Percentiles rank a stretch among this genome's conserved stretches.
These are phyloP conservation scores for Nematolebias whitei DNA, from an alignment of 2,113 vertebrate species.

Conservation along the genomic window DNA sequence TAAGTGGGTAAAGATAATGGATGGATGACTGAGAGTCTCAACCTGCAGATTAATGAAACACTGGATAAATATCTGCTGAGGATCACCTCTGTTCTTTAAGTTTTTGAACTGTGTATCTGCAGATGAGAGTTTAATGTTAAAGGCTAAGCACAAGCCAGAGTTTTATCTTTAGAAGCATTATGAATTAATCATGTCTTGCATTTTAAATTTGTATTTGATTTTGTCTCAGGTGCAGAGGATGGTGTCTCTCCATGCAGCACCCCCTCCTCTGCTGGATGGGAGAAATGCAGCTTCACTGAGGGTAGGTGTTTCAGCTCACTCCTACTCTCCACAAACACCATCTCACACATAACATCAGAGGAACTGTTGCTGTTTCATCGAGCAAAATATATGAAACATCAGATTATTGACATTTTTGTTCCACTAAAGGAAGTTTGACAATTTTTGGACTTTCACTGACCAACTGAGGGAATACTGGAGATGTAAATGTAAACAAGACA, in stretches of 20 bases:
- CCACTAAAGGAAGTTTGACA: too few species aligned
- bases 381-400: conserved; percentile 16
- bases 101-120: too few species aligned
- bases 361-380: conserved; percentile 6
- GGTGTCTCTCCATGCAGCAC: conserved; percentile 73
- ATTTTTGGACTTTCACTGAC: conserved; percentile 28
- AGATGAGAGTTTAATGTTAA: too few species aligned
- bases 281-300: conserved; percentile 77
- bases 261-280: conserved; percentile 65
- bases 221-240: conserved; percentile 77
- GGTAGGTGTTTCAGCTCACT: conserved; percentile 67
- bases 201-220: background rate
- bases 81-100: too few species aligned
- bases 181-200: background rate
- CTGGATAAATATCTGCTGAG: too few species aligned
- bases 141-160: too few species aligned
- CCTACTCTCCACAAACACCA: conserved; percentile 12
- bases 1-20: too few species aligned
- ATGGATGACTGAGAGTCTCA: too few species aligned
- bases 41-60: too few species aligned
- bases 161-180: background rate
- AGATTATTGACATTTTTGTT: conserved; percentile 42
- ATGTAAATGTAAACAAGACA: conserved; percentile 9
- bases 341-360: conserved; percentile 1
- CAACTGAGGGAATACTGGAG: conserved; percentile 6